Evolutionary conservation across 2,888 invertebrate genomes (phyloP), one percentile per base, ranked within the genome.

Genomic region (Lithosia quadra): DNA sequence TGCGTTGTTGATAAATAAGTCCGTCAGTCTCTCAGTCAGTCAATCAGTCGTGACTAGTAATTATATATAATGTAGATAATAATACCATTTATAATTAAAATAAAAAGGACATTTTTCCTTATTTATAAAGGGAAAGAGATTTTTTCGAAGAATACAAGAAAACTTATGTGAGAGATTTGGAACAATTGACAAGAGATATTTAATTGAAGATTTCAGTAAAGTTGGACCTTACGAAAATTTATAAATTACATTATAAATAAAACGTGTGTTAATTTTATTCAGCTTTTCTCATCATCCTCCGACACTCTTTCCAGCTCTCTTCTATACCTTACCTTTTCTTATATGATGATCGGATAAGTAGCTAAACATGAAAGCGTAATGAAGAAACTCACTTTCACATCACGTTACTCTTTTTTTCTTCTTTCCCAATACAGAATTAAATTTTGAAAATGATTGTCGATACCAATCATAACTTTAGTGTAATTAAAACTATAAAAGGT

Each of bases 91-190:
- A n/a, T 10, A 4, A 7, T 11, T 10, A 7, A 34, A n/a, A 9
- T 21, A n/a, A 21, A 18, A 4, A 36, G 8, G 18, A 28, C 18
- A 22, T 18, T 9, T 15, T 22, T 60, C 21, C 8, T 21, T 2
- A 58, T 22, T 0, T 60, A 39, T 36, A 24, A 24, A 60, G 60
- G 22, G 39, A 22, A 60, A 60, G 39, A 60, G 18, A 60, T 18
- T 39, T 60, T 24, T 39, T 39, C 18, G 60, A 60, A 60, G 60
- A 39, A 39, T 39, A 39, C 39, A 60, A 60, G 24, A 60, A 36
- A 4, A 18, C 22, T 10, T 22, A 18, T 4, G 21, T 60, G 22
- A 18, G 39, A 18, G 10, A n/a, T n/a, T 49, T 10, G 9, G 22
- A 39, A 39, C 3, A 1, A 15, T 4, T n/a, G n/a, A n/a, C 8